Percentiles rank a stretch among this genome's conserved stretches.
Evolutionary conservation across 2,888 invertebrate genomes (phyloP).

Genomic region (Drosophila anceps): DNA sequence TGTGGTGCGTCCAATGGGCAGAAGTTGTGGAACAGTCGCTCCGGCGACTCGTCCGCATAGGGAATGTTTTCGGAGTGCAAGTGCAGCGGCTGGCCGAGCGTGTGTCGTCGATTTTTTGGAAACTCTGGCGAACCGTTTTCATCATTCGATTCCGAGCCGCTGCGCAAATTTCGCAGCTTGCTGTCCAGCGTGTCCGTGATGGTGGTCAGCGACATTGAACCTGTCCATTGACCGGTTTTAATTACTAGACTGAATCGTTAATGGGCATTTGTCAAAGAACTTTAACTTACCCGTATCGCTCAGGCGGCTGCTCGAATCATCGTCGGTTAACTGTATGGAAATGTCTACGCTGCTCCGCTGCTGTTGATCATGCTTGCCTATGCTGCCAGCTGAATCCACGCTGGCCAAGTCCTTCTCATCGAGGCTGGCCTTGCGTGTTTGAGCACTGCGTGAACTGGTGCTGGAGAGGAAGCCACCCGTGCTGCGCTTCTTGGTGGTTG

Average conservation of each 20-base stretch:
- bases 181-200: conserved; percentile 94
- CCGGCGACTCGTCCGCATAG: conserved; percentile 90
- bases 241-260: neutral
- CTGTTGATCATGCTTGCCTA: conserved; percentile 73
- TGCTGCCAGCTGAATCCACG: conserved; percentile 66
- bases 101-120: conserved; percentile 82
- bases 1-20: conserved; percentile 75
- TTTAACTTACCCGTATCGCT: conserved; percentile 83
- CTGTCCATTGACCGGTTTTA: conserved; percentile 85
- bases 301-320: conserved; percentile 84
- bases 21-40: conserved; percentile 84
- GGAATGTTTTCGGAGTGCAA: conserved; percentile 88
- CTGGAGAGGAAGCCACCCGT: conserved; percentile 48
- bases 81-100: conserved; percentile 83
- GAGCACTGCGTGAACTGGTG: conserved; percentile 53
- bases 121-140: conserved; percentile 85
- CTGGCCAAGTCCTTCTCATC: conserved; percentile 82
- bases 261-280: neutral
- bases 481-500: conserved; percentile 62
- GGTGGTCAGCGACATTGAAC: conserved; percentile 93
- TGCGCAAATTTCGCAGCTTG: conserved; percentile 91
- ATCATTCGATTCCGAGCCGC: conserved; percentile 88
- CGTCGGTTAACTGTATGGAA: conserved; percentile 83
- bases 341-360: conserved; percentile 83
- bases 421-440: conserved; percentile 79